A percentile compares a stretch with the other conserved stretches of the same genome.
phyloP scores from a whole-genome alignment of 2,113 vertebrate species.

The Orycteropus afer region DNA sequence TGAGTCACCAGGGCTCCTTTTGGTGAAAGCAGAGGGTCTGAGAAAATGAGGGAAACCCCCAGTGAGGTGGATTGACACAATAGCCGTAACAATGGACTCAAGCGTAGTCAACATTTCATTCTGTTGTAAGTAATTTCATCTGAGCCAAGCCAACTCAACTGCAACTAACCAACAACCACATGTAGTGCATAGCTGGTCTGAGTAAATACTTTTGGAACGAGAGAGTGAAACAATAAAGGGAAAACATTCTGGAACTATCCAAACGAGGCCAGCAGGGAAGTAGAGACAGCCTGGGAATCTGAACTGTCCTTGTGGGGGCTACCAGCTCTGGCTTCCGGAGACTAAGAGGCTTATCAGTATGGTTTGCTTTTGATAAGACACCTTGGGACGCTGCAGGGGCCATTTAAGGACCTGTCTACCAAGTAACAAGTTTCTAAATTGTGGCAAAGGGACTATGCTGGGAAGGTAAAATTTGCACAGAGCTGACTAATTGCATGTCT shows the following conservation, averaged over 20 bases:
- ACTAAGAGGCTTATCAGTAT: background rate
- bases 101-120: too few species aligned
- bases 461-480: slow-evolving; percentile 42
- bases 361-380: background rate
- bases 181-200: background rate
- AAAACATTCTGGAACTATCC: background rate
- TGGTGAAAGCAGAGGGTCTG: too few species aligned
- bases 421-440: slow-evolving; percentile 16
- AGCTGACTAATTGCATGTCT: background rate
- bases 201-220: background rate
- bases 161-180: too few species aligned
- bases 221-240: background rate
- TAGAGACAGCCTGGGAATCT: background rate
- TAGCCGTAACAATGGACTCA: too few species aligned
- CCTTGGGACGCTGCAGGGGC: background rate
- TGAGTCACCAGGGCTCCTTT: too few species aligned
- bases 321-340: background rate
- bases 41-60: too few species aligned
- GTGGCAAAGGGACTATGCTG: background rate
- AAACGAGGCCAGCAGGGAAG: background rate
- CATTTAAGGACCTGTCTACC: slow-evolving; percentile 43
- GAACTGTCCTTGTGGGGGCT: background rate
- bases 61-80: too few species aligned
- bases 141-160: too few species aligned
- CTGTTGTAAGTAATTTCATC: too few species aligned